Conservation (phyloP, 2,888 invertebrate genomes). For the Nyleta sp. region DNA sequence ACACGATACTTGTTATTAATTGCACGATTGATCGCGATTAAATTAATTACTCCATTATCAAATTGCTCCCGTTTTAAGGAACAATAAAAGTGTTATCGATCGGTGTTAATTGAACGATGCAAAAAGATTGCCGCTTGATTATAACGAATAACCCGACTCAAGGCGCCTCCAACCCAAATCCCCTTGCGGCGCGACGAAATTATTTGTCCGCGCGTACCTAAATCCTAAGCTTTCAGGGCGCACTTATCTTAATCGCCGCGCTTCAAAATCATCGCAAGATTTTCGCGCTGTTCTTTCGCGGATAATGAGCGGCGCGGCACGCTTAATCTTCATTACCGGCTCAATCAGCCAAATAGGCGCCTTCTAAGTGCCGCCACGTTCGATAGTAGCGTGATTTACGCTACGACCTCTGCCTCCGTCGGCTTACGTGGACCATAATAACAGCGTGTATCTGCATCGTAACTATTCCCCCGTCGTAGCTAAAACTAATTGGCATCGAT, state of each 20-base stretch:
- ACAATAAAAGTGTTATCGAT: no score
- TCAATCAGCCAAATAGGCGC: slow-evolving; percentile 65
- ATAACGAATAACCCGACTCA: no score
- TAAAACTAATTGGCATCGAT: slow-evolving; percentile 59
- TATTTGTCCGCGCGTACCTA: slow-evolving; percentile 1
- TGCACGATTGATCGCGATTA: no score
- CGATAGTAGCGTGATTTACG: slow-evolving; percentile 60
- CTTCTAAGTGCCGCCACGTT: slow-evolving; percentile 51
- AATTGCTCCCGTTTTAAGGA: no score
- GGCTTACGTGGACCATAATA: slow-evolving; percentile 61
- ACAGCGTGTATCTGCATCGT: slow-evolving; percentile 54
- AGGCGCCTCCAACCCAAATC: no score
- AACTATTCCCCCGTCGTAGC: slow-evolving; percentile 50
- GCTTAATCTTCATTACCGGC: slow-evolving; percentile 62
- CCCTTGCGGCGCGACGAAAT: not conserved
- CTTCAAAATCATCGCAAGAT: slow-evolving; percentile 38
- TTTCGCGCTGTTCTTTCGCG: slow-evolving; percentile 43
- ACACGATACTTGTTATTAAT: no score
- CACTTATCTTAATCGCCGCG: slow-evolving; percentile 41
- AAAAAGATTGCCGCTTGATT: no score
- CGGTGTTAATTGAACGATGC: no score
- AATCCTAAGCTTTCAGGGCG: slow-evolving; percentile 28
- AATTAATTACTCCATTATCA: no score
- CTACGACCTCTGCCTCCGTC: slow-evolving; percentile 56
- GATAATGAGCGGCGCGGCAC: slow-evolving; percentile 35